Conservation (phyloP, 2,888 invertebrate genomes). For the Ormyrus pomaceus region DNA sequence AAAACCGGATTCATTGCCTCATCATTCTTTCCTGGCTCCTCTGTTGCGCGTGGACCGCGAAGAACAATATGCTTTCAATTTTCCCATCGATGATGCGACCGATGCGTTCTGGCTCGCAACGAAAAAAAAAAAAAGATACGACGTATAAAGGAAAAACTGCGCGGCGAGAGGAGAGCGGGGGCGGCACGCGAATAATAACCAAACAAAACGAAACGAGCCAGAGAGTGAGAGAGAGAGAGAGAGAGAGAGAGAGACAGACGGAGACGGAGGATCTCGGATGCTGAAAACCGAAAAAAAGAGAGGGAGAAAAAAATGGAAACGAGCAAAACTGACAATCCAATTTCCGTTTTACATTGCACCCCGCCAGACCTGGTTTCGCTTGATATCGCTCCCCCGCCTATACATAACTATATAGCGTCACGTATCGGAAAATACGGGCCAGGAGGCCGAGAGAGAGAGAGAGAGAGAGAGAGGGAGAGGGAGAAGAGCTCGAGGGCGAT, state of each 20-base stretch:
- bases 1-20: constrained; percentile 24
- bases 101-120: neutral
- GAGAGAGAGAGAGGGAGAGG: constrained; percentile 5
- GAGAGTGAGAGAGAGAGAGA: neutral
- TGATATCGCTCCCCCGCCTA: neutral
- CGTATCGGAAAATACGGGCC: neutral
- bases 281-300: constrained; percentile 1
- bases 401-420: neutral
- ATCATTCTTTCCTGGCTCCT: constrained; percentile 12
- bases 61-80: constrained; percentile 47
- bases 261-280: neutral
- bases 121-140: neutral
- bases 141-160: neutral
- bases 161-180: neutral
- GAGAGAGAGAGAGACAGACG: neutral
- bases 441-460: neutral
- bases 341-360: constrained; percentile 42
- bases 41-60: neutral
- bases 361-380: neutral
- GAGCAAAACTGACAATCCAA: constrained; percentile 40
- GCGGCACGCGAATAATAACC: neutral
- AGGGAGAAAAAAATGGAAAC: constrained; percentile 11
- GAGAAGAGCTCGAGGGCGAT: neutral
- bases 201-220: constrained; percentile 14
- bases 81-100: constrained; percentile 5